Base-by-base conservation (phyloP, 2,797 vertebrate genomes). In the Sebastes jordani region DNA sequence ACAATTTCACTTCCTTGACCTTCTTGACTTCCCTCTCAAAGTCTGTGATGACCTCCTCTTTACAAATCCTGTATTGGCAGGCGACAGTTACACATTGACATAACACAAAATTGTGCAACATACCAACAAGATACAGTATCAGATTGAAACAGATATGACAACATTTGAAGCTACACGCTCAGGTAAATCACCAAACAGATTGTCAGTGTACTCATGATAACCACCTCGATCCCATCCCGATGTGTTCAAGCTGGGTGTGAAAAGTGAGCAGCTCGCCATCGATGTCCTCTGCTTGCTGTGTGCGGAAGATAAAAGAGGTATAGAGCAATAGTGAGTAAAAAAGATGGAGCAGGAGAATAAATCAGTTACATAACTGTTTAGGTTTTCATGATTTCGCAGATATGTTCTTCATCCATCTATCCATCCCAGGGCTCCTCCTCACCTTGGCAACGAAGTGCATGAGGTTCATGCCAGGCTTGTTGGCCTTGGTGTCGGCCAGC, bases 401-500 rank as follows among this genome's bases (percentile, higher is more conserved):
- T n/a, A 62, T 54, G 71, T 71, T 60, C 20, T 74, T 63, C n/a
- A 56, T 6, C 18, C 23, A n/a, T 69, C n/a, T 2, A 54, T 52
- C 49, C 20, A 52, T n/a, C 49, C 20, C 18, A 52, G 49, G 49
- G 49, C 8, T 70, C 52, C 34, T 30, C 20, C 90, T 95, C 88
- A 97, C 97, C 97, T 96, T 96, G 42, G 96, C 96, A 32, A 97
- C 95, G 0, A 96, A 97, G 86, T 97, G 97, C 95, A 97, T 93
- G 46, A 97, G 96, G 85, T 97, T 97, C 95, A 97, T 95, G 78
- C 95, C 96, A 0, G 96, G 97, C 82, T 95, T 95, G 86, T 97
- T 97, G 80, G 96, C 96, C 78, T 96, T 97, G 32, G 97, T 97
- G 93, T 97, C 97, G 0, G 95, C 95, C 76, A 97, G 89, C 58